Evolutionary conservation across 2,113 vertebrate species (phyloP), one percentile per base, ranked within the genome.

Genomic region (Geococcyx californianus): DNA sequence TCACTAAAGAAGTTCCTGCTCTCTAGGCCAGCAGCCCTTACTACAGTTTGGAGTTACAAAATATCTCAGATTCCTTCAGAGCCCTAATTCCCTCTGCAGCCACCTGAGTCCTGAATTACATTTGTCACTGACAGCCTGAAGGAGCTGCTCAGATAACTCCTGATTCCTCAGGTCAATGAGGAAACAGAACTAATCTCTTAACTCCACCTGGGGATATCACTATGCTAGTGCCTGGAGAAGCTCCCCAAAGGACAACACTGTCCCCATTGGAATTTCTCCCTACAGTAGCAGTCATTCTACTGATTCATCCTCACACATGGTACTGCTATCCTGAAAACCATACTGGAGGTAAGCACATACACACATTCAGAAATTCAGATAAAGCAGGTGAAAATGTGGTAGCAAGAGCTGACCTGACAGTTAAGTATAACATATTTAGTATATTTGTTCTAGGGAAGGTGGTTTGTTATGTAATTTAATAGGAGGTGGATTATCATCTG

Each of bases 111-210:
- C 59, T 55, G 25, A 67, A 34, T 26, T 19, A 42, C 9, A 62
- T 55, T 45, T 0, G 0, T 42, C 42, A 70, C 42, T 42, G 42
- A 31, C 11, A 26, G 13, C 10, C 52, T 40, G 33, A 7, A 69
- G 45, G 33, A 73, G 17, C 0, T 84, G 54, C 21, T 52, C 16
- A 23, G 7, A 5, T 21, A 73, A 47, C 14, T 55, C 5, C 5
- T 26, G 13, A 44, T 38, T 77, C 56, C 34, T 59, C 28, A 83
- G 11, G 10, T 26, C 51, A 56, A 0, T 6, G 21, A 2, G 3
- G 25, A 83, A 42, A 38, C 2, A 1, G 40, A 76, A 49, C 15
- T 47, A 20, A 17, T 66, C 9, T 45, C 42, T 29, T 40, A 40
- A 36, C 45, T 66, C 36, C 36, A 31, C 4, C 38, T 51, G 31